Conservation (phyloP, 2,113 vertebrate species). For the Melanocharis versteri region DNA sequence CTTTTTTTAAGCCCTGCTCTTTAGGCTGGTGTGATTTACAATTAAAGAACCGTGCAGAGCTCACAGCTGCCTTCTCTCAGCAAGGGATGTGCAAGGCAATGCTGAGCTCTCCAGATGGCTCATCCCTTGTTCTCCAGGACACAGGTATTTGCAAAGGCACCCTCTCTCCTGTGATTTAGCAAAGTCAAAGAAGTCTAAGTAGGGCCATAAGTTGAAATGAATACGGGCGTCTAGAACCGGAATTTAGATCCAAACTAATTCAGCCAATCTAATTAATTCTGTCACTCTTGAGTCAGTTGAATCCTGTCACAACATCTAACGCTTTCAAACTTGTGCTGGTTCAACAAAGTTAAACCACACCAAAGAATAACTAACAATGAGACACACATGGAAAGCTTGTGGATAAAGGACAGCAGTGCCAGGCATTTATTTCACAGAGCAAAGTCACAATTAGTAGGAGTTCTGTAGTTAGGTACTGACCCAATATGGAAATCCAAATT, state of each 20-base stretch:
- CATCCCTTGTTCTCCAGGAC: background rate
- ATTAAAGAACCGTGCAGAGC: background rate
- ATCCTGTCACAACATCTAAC: background rate
- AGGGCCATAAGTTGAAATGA: background rate
- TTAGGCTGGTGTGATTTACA: background rate
- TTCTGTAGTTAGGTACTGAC: background rate
- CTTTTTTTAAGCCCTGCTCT: background rate
- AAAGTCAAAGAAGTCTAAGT: background rate
- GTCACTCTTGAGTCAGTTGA: background rate
- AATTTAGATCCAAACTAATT: background rate
- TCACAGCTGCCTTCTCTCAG: background rate
- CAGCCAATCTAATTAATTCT: background rate
- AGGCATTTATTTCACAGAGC: background rate
- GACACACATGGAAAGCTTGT: background rate
- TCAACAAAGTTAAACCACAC: background rate
- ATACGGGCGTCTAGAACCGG: background rate
- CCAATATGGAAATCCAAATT: background rate
- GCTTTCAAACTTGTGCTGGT: background rate
- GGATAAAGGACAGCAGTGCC: background rate
- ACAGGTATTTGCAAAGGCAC: background rate
- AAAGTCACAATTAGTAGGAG: background rate
- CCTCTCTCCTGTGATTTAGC: background rate
- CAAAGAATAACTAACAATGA: background rate
- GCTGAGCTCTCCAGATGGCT: background rate
- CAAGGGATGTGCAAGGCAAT: background rate